Evolutionary conservation across 2,797 vertebrate species (phyloP), one percentile per base, ranked within the genome.

Genomic region (Intellagama lesueurii): DNA sequence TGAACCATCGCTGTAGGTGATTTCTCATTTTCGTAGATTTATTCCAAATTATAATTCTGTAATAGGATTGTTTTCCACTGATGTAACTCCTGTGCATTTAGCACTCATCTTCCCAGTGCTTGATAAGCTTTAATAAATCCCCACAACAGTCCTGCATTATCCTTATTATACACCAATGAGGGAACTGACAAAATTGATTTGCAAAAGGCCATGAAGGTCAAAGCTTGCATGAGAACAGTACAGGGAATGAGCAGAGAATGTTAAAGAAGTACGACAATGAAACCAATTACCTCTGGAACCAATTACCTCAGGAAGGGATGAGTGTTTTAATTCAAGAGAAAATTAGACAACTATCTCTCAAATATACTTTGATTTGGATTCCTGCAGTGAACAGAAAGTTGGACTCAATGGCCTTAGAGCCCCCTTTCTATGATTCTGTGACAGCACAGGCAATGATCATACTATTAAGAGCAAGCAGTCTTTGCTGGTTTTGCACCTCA

Each of bases 11-110:
- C 0, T 8, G 60, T 81, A 87, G 81, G 4, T 3, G 82, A 52
- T 84, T 72, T 81, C 22, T 90, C 30, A 66, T 60, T 82, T 64
- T 69, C 87, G 30, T 91, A 90, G 24, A 24, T 92, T 79, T 92
- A 93, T 90, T 26, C 66, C 82, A 73, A 6, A 5, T 52, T 17
- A 92, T 87, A 87, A 47, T 32, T 93, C 26, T 26, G 28, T 77
- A 49, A 30, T 5, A 60, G 85, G 47, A 89, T 78, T 87, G 81
- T 82, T 92, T 78, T 49, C 85, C 79, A 88, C 78, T 85, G 60
- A 73, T 90, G 52, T 60, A 91, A 82, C 56, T 81, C 83, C 44
- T 81, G 81, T 82, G 84, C 70, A 0, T 49, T 88, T 56, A 87
- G 70, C 14, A 35, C 52, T 89, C 52, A 88, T 84, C 77, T 88